Conservation (phyloP, 2,888 invertebrate genomes). For the Kuschelorhynchus macadamiae region DNA sequence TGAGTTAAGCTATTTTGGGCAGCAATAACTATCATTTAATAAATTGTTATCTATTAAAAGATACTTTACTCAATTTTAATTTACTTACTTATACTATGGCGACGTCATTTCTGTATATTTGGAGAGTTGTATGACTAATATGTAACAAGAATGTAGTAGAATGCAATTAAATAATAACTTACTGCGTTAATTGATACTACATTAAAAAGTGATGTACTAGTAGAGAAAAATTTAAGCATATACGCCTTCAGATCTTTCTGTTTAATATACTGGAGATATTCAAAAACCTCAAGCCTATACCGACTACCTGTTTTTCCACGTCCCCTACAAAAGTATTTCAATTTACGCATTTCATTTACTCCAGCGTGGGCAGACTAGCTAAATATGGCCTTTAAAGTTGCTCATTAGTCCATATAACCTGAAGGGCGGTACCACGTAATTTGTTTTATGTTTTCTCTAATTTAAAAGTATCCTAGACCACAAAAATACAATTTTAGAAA, state of each 20-base stretch:
- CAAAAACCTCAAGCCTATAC: constrained; percentile 7
- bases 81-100: too few relatives aligned
- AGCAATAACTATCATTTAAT: too few relatives aligned
- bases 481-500: not conserved
- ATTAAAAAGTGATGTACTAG: too few relatives aligned
- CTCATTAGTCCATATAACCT: constrained; percentile 39
- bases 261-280: constrained; percentile 5
- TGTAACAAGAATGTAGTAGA: too few relatives aligned
- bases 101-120: too few relatives aligned
- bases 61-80: too few relatives aligned
- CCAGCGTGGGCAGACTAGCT: constrained; percentile 36
- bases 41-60: too few relatives aligned
- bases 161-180: too few relatives aligned
- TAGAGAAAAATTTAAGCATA: not conserved
- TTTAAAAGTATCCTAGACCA: not conserved
- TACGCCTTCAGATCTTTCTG: not conserved
- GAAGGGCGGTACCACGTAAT: constrained; percentile 23
- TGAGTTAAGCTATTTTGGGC: too few relatives aligned
- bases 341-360: constrained; percentile 43
- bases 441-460: constrained; percentile 17
- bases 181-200: too few relatives aligned
- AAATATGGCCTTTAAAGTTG: constrained; percentile 44
- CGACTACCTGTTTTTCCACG: constrained; percentile 28
- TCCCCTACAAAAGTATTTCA: constrained; percentile 36
- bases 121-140: too few relatives aligned